Evolutionary conservation across 2,797 vertebrate genomes (phyloP).

Genomic region (Clarias pachynema): DNA sequence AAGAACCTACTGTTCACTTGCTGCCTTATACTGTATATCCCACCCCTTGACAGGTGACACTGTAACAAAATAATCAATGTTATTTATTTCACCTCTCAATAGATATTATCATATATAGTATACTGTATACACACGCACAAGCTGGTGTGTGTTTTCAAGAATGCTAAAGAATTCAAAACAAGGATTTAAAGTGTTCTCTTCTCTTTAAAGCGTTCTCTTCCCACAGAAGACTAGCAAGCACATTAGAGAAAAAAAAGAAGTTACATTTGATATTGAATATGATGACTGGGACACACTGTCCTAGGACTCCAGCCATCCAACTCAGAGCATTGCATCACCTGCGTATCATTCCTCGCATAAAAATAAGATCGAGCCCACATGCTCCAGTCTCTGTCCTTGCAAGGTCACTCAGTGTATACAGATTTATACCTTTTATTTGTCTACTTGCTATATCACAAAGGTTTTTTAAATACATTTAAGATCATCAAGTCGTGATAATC

Average conservation of each 20-base stretch:
- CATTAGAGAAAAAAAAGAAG: background rate
- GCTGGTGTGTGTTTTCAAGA: background rate
- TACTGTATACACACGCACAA: no score
- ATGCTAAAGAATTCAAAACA: background rate
- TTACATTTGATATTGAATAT: background rate
- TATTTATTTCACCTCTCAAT: no score
- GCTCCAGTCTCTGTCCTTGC: constrained; percentile 5
- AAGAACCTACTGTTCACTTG: no score
- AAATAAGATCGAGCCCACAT: background rate
- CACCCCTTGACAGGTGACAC: no score
- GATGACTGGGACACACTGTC: background rate
- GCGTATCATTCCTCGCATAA: background rate
- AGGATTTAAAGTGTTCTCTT: background rate
- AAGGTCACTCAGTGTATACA: background rate
- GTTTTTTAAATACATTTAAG: no score
- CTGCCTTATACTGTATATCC: no score
- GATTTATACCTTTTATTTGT: background rate
- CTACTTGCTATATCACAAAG: background rate
- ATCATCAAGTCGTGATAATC: background rate
- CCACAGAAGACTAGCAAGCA: background rate
- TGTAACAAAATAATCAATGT: no score
- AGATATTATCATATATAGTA: no score
- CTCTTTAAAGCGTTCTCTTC: background rate
- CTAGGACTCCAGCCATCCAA: background rate
- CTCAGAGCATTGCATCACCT: constrained; percentile 2